Evolutionary conservation across 2,113 vertebrate species (phyloP).

Genomic region (Chinchilla lanigera): DNA sequence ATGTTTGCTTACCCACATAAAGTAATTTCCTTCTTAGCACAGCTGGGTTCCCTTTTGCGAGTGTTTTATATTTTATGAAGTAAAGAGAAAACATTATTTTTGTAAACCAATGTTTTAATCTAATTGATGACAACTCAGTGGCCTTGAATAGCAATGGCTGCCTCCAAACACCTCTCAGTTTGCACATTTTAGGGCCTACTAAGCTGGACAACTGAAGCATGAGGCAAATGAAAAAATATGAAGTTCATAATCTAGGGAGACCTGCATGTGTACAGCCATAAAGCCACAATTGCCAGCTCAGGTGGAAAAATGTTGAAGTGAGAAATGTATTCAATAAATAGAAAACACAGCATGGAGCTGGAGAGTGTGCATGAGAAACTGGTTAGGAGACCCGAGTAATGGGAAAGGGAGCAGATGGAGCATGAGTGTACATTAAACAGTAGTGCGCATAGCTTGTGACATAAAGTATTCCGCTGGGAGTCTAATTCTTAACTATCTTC

Average conservation of each 20-base stretch:
- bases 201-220: constrained; percentile 94
- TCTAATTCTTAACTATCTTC: constrained; percentile 98
- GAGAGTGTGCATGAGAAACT: constrained; percentile 97
- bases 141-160: constrained; percentile 91
- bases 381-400: constrained; percentile 97
- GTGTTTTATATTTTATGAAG: constrained; percentile 98
- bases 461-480: constrained; percentile 94
- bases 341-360: constrained; percentile 98
- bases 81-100: constrained; percentile 93
- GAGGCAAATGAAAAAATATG: constrained; percentile 92
- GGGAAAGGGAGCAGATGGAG: constrained; percentile 97
- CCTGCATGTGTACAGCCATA: constrained; percentile 91
- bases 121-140: constrained; percentile 93
- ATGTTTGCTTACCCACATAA: constrained; percentile 95
- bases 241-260: constrained; percentile 91
- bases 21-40: constrained; percentile 94
- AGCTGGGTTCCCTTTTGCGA: constrained; percentile 95
- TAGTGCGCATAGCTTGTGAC: constrained; percentile 94
- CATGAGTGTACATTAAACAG: constrained; percentile 99
- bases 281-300: constrained; percentile 98
- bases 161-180: constrained; percentile 94
- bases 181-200: constrained; percentile 95
- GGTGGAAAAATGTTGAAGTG: constrained; percentile 99
- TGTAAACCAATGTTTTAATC: constrained; percentile 93
- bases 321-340: constrained; percentile 99